Conservation (phyloP, 1,140 invertebrate genomes). For the Halictus rubicundus region DNA sequence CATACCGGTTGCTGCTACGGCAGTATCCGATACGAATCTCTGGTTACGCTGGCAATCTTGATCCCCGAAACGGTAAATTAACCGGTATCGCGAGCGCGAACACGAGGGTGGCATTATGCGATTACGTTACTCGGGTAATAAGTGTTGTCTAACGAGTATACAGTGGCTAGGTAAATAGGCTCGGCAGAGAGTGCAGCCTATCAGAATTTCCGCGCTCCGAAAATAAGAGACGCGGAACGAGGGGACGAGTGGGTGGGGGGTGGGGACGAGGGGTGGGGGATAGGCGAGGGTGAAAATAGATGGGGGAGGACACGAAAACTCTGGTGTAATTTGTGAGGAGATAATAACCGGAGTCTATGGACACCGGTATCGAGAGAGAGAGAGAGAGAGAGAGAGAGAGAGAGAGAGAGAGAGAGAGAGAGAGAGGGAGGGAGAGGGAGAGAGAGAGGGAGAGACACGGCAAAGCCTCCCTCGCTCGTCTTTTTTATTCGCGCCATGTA, state of each 20-base stretch:
- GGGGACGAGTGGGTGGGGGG: background rate
- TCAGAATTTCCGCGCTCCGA: slow-evolving; percentile 52
- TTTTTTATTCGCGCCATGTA: slow-evolving; percentile 58
- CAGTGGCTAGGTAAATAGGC: slow-evolving; percentile 54
- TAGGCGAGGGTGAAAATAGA: background rate
- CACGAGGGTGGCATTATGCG: slow-evolving; percentile 58
- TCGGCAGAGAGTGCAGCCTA: slow-evolving; percentile 31
- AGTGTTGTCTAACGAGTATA: slow-evolving; percentile 60
- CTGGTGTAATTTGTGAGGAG: slow-evolving; percentile 62
- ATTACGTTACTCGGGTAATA: slow-evolving; percentile 66
- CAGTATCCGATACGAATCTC: slow-evolving; percentile 49
- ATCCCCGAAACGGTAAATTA: slow-evolving; percentile 61
- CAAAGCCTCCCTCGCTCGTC: background rate
- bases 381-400: too few species aligned
- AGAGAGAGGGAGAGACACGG: too few species aligned
- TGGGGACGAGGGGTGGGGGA: background rate
- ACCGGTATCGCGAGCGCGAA: slow-evolving; percentile 48
- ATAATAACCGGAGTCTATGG: slow-evolving; percentile 58
- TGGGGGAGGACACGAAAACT: slow-evolving; percentile 43
- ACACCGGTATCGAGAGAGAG: slow-evolving; percentile 22
- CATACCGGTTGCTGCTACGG: background rate
- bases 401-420: too few species aligned
- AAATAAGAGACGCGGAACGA: slow-evolving; percentile 41
- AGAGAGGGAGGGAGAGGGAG: too few species aligned
- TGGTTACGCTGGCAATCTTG: slow-evolving; percentile 49